Base-by-base conservation (phyloP, 2,888 invertebrate species). In the Cheilosia grossa region DNA sequence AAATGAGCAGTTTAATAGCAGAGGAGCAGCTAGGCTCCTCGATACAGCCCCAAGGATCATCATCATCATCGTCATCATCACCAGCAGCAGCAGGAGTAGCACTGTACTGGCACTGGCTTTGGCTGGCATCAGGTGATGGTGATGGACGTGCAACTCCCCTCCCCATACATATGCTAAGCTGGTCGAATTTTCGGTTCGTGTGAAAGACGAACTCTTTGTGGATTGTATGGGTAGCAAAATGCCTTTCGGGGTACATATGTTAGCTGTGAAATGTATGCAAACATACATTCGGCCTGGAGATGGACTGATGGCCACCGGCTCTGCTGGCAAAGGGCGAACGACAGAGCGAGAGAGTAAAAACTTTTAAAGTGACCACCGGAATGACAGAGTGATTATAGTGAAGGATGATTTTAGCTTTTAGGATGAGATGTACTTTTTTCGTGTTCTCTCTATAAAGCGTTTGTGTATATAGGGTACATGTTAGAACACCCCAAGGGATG, bases 1-100 rank as follows among this genome's bases (percentile, higher is more conserved):
- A 83, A 83, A 83, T 83, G 83, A 83, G 83, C 83, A 83, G 83
- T 80, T 83, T 80, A n/a, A n/a, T n/a, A 78, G 64, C 27, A 66
- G 73, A 27, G 53, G 63, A 63, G 67, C 27, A 27, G 17, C 19
- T 40, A 9, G 42, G 21, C 66, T 56, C 61, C 51, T 53, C 69
- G 40, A 70, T 75, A 64, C 53, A 47, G 47, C 56, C 78, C 69
- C 40, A 27, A 51, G 67, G 82, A 56, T 42, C 53, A 64, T 47
- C 72, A 54, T 63, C 66, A 63, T 33, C 69, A 73, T 15, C 49
- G 56, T 33, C 56, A 19, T 4, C 15, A 44, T n/a, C 49, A 27
- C 17, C 13, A 53, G 19, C 30, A 42, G 10, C 13, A 19, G 33
- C 30, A 21, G 13, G 13, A 67, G 33, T 44, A 59, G 51, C 40